Base-by-base conservation (phyloP, 2,113 vertebrate genomes). In the Willisornis vidua region DNA sequence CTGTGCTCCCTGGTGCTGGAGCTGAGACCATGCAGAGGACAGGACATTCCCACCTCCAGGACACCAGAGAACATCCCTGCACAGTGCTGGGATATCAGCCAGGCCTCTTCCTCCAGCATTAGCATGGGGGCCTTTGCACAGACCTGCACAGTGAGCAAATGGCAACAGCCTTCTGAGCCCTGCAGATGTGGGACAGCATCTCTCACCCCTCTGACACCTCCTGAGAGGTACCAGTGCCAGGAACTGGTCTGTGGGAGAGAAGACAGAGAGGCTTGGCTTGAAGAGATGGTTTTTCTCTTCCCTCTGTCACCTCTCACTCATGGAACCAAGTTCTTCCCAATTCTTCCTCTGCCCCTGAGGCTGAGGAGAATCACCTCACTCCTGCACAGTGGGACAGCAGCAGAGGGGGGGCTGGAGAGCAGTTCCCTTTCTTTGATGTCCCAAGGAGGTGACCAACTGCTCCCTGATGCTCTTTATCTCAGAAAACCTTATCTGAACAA, bases 401-500 rank as follows among this genome's bases (percentile, higher is more conserved):
- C 20, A 26, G 63, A 45, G 14, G 14, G 14, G 33, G 31, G 33
- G 6, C 35, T 83, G 72, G 77, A 57, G 72, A 28, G 26, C 12
- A 8, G 16, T 55, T 71, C 49, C 22, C 8, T 33, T 19, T 55
- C 45, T 31, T 28, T 68, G 2, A 1, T 31, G 12, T 20, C 39
- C 52, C 25, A 12, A 7, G 20, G 18, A n/a, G 18, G n/a, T 20
- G 31, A 3, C 26, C 48, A 43, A 14, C 59, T 66, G 5, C 39
- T 68, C 55, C 28, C 28, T 0, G 0, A 55, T 70, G 5, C 51
- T 68, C 51, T 29, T 29, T 0, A 0, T 10, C 22, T 35, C 65
- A 41, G 22, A 10, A 55, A 35, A 31, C 55, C 62, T 41, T 7
- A 1, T 8, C 16, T 37, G 61, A 70, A 37, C 16, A 12, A 10